Conservation (phyloP, 2,797 vertebrate genomes). For the Rallus crepitans region DNA sequence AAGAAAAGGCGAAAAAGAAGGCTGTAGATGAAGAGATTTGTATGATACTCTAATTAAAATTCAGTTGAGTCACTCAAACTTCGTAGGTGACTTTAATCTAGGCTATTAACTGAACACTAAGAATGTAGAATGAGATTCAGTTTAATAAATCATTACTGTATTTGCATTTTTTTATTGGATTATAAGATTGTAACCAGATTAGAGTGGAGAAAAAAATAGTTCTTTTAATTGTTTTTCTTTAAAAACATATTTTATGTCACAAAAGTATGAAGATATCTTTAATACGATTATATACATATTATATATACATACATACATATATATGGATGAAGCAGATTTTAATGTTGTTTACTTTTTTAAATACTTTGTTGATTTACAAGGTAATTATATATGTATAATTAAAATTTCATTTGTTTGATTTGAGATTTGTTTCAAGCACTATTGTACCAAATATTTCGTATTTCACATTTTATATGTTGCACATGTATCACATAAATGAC, state of each 20-base stretch:
- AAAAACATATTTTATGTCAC: slow-evolving; percentile 87
- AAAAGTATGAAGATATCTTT: slow-evolving; percentile 85
- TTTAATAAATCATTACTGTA: slow-evolving; percentile 81
- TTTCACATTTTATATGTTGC: slow-evolving; percentile 87
- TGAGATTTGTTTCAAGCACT: slow-evolving; percentile 87
- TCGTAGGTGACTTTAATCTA: slow-evolving; percentile 84
- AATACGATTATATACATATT: slow-evolving; percentile 86
- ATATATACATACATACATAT: slow-evolving; percentile 85
- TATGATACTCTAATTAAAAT: slow-evolving; percentile 82
- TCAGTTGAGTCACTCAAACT: slow-evolving; percentile 80
- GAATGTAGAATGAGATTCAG: slow-evolving; percentile 83
- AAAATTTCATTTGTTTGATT: slow-evolving; percentile 84
- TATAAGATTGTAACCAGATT: slow-evolving; percentile 85
- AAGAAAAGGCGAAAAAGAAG: slow-evolving; percentile 64
- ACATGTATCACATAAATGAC: slow-evolving; percentile 82
- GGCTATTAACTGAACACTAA: slow-evolving; percentile 80
- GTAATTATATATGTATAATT: slow-evolving; percentile 85
- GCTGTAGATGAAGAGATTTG: slow-evolving; percentile 79
- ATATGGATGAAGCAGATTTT: slow-evolving; percentile 87
- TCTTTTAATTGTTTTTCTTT: slow-evolving; percentile 84
- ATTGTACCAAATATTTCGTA: slow-evolving; percentile 89
- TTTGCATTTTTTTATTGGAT: slow-evolving; percentile 83
- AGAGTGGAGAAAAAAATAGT: slow-evolving; percentile 80
- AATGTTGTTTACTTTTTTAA: slow-evolving; percentile 89
- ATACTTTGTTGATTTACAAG: slow-evolving; percentile 86